Base-by-base conservation (phyloP, 2,113 vertebrate genomes). In the Odocoileus hemionus region DNA sequence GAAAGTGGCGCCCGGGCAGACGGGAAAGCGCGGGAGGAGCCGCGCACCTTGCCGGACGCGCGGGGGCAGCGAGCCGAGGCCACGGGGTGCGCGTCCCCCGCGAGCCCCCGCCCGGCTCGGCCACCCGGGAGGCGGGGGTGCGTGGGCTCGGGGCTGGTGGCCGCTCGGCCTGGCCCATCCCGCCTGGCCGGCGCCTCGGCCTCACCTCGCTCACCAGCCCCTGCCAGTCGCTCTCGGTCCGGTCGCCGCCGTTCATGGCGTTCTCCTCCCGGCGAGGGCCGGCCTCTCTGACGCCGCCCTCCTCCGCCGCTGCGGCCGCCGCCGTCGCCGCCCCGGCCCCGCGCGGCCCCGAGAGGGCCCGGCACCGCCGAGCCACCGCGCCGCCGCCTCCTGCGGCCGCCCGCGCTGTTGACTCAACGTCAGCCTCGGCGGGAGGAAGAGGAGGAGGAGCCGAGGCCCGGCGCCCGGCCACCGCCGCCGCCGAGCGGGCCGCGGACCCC, bases 171-270 rank as follows among this genome's bases (percentile, higher is more conserved):
- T 54, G 89, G 88, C 94, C 92, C 96, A 10, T 4, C 70, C 28
- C 36, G 58, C 87, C 88, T 6, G 91, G 61, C 86, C 89, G 39
- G 55, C 87, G 96, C 92, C 94, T 15, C 83, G 76, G 97, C 96
- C 99, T 99, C 99, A 99, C 99, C 99, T 99, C 99, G 97, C 98
- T 99, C 93, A 99, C 98, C 98, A 99, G 98, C 82, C 99, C 99
- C 98, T 99, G 99, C 99, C 99, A 99, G 98, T 99, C 99, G 97
- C 99, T 99, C 98, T 99, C 99, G 96, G 98, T 99, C 91, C 99
- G 99, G 79, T 98, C 36, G 36, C 36, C 98, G 96, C 98, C 97
- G 94, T 99, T 98, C 99, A 99, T 99, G 97, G 97, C 96, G 96
- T 70, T 91, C 39, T 94, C 79, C 70, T 95, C 79, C 60, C 2